Conservation (phyloP, 2,888 invertebrate genomes). For the Corbicula japonica region DNA sequence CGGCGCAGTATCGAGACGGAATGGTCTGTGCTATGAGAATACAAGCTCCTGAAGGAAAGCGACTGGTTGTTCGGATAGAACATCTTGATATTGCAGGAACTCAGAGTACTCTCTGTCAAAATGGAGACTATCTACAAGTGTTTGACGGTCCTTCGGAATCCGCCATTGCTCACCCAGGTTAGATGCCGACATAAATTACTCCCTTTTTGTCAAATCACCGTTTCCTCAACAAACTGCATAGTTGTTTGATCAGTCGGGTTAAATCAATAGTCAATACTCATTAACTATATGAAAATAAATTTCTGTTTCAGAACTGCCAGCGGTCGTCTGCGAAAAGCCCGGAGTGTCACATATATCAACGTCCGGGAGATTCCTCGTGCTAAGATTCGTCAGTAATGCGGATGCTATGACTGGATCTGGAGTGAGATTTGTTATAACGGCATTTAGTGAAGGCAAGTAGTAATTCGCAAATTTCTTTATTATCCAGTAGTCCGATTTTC, state of each 20-base stretch:
- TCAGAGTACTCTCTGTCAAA: slow-evolving; percentile 44
- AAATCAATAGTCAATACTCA: not conserved
- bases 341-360: slow-evolving; percentile 28
- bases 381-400: slow-evolving; percentile 57
- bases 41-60: slow-evolving; percentile 63
- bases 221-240: too few relatives aligned
- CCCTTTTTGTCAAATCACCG: too few relatives aligned
- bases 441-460: slow-evolving; percentile 60
- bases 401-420: slow-evolving; percentile 51
- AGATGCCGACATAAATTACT: too few relatives aligned
- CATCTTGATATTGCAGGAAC: slow-evolving; percentile 46
- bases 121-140: slow-evolving; percentile 58
- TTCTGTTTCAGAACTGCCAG: slow-evolving; percentile 18
- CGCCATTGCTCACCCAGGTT: slow-evolving; percentile 46
- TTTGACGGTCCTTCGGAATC: slow-evolving; percentile 53
- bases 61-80: slow-evolving; percentile 45
- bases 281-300: not conserved
- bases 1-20: slow-evolving; percentile 52
- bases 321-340: slow-evolving; percentile 46
- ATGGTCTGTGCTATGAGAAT: slow-evolving; percentile 64
- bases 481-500: too few relatives aligned
- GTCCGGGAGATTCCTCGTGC: slow-evolving; percentile 47
- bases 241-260: not conserved
- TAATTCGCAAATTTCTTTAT: too few relatives aligned
- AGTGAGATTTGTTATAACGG: slow-evolving; percentile 50